phyloP scores from a whole-genome alignment of 2,113 vertebrate species.

The Hippopotamus amphibius region DNA sequence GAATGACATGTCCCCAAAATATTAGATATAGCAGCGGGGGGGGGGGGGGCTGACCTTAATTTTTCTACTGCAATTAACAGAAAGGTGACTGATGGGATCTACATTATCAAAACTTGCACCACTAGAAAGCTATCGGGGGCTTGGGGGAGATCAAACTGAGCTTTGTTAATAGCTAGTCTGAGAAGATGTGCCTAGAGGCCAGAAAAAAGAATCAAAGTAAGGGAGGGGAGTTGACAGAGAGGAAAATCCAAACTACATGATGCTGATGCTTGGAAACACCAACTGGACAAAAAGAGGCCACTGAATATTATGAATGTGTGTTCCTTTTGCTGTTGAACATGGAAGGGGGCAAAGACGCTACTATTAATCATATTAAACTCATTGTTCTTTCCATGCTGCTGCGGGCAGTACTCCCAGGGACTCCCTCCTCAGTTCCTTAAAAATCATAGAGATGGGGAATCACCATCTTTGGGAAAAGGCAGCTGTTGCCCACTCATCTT shows the following conservation, averaged over 20 bases:
- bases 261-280: conserved; percentile 72
- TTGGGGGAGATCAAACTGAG: not conserved
- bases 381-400: conserved; percentile 70
- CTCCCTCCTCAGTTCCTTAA: conserved; percentile 48
- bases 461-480: conserved; percentile 8
- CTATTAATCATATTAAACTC: conserved; percentile 81
- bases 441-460: not conserved
- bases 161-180: conserved; percentile 53
- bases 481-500: not conserved
- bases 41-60: not conserved
- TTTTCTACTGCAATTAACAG: conserved; percentile 13
- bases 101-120: conserved; percentile 54
- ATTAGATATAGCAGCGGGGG: not conserved
- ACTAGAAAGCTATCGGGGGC: not conserved
- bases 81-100: conserved; percentile 39
- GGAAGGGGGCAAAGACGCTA: conserved; percentile 70
- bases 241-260: conserved; percentile 54
- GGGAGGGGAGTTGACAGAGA: conserved; percentile 16
- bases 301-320: conserved; percentile 66
- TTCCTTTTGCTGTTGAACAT: conserved; percentile 76
- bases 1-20: conserved; percentile 1
- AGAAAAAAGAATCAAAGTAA: conserved; percentile 76
- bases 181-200: conserved; percentile 1
- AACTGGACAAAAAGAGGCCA: conserved; percentile 69
- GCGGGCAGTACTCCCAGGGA: conserved; percentile 63